Percentiles rank a stretch among this genome's conserved stretches.
Evolutionary conservation across 2,113 vertebrate genomes (phyloP).

Genomic region (Eira barbara): DNA sequence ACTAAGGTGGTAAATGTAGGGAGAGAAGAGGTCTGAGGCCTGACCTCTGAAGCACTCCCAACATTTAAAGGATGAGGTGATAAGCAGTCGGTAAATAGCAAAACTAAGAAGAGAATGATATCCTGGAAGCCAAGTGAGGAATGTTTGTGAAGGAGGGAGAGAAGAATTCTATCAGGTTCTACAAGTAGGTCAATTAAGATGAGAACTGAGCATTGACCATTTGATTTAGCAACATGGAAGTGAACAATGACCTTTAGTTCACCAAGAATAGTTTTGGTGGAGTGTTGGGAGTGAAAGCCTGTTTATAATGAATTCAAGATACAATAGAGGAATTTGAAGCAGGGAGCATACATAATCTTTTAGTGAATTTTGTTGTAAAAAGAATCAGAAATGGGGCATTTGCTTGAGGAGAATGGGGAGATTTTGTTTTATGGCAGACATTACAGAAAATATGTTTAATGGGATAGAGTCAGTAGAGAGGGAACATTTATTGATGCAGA

Average conservation of each 20-base stretch:
- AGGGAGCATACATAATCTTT: conserved; percentile 11
- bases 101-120: conserved; percentile 16
- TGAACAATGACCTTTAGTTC: background rate
- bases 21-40: background rate
- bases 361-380: conserved; percentile 38
- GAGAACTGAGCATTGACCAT: background rate
- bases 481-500: background rate
- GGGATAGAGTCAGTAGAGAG: background rate
- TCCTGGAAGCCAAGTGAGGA: background rate
- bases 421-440: background rate
- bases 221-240: conserved; percentile 24
- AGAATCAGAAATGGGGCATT: background rate
- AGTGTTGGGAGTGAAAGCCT: background rate
- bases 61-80: background rate
- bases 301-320: background rate
- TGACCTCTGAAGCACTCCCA: background rate
- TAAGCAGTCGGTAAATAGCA: background rate
- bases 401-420: background rate
- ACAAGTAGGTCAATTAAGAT: background rate
- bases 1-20: background rate
- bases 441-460: conserved; percentile 15
- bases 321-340: background rate
- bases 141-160: background rate
- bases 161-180: background rate
- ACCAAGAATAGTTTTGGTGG: background rate